Conservation (phyloP, 2,797 vertebrate species). For the Chrosomus eos region DNA sequence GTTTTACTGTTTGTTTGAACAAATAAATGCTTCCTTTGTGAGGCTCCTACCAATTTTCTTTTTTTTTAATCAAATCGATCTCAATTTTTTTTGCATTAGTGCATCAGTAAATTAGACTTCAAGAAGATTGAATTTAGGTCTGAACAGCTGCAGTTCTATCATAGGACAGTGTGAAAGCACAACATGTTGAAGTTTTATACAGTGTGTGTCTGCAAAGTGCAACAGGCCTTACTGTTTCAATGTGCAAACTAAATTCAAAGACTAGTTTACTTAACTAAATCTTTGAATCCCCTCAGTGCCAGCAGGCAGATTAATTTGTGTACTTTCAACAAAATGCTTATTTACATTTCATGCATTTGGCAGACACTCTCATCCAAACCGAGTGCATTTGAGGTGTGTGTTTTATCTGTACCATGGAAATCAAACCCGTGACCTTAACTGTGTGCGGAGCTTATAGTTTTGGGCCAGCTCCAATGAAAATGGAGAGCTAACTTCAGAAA, state of each 20-base stretch:
- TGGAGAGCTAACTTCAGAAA: constrained; percentile 44
- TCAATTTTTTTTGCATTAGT: too few relatives aligned
- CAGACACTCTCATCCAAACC: constrained; percentile 1
- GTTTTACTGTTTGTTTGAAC: not conserved
- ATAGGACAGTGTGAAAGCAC: too few relatives aligned
- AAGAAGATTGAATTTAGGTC: not conserved
- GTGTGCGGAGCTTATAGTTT: constrained; percentile 23
- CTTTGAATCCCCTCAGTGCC: constrained; percentile 6
- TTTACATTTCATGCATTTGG: constrained; percentile 14
- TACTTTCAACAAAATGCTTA: constrained; percentile 41
- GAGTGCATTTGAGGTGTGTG: not conserved
- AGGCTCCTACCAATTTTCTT: too few relatives aligned
- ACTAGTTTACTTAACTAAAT: constrained; percentile 22
- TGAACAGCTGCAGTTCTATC: not conserved
- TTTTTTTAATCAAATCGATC: not conserved
- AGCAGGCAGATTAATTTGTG: constrained; percentile 23
- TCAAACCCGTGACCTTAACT: constrained; percentile 5
- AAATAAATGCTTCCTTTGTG: not conserved
- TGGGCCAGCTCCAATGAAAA: constrained; percentile 60
- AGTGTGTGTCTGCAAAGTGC: not conserved
- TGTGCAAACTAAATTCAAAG: constrained; percentile 26
- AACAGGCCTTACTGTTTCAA: constrained; percentile 2
- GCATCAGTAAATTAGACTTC: not conserved
- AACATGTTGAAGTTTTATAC: not conserved
- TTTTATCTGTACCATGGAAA: not conserved